These are phyloP conservation scores for Eumeta japonica DNA, from an alignment of 1,140 invertebrate genomes.

Conservation along the genomic window DNA sequence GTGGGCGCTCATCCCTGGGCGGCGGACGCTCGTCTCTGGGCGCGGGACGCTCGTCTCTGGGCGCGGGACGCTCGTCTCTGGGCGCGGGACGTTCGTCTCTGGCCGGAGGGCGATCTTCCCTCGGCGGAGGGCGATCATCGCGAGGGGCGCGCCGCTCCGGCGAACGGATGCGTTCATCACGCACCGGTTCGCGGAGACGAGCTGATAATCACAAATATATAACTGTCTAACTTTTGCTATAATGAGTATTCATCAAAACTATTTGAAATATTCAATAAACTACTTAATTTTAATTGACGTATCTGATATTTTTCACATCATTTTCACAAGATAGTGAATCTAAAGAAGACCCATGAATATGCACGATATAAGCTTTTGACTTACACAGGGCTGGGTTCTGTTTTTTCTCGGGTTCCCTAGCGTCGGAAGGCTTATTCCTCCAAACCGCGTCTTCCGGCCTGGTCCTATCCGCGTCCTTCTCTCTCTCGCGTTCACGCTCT, in stretches of 20 bases:
- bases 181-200: constrained; percentile 19
- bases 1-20: constrained; percentile 9
- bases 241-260: too few species aligned
- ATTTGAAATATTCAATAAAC: too few species aligned
- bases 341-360: too few species aligned
- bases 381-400: too few species aligned
- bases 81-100: constrained; percentile 20
- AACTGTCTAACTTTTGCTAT: too few species aligned
- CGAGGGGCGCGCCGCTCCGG: constrained; percentile 17
- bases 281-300: too few species aligned
- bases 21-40: too few species aligned
- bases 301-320: too few species aligned
- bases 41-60: constrained; percentile 16
- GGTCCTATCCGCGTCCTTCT: constrained; percentile 20
- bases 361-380: too few species aligned
- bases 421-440: constrained; percentile 17
- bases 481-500: too few species aligned
- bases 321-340: too few species aligned
- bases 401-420: constrained; percentile 21
- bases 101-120: constrained; percentile 16
- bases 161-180: constrained; percentile 21
- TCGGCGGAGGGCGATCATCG: constrained; percentile 10
- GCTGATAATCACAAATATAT: constrained; percentile 9
- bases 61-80: constrained; percentile 3
- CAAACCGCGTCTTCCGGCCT: constrained; percentile 37